phyloP scores from a whole-genome alignment of 92 coral and sea anemone genomes.

The Porites evermanni region DNA sequence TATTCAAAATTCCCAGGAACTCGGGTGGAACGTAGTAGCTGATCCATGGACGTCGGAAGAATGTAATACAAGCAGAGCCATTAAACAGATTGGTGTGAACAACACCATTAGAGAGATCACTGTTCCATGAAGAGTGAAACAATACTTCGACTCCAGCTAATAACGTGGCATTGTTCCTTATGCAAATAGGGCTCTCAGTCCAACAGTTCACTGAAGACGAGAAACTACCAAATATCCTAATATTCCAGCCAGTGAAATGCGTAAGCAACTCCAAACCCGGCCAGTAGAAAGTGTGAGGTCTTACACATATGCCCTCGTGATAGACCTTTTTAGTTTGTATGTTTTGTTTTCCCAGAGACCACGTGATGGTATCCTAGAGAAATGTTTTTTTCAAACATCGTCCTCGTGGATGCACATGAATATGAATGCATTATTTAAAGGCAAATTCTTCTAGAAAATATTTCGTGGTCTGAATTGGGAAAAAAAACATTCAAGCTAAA shows the following conservation, averaged over 20 bases:
- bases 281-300: too few relatives aligned
- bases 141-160: slow-evolving; percentile 1
- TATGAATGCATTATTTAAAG: too few relatives aligned
- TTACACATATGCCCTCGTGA: neutral
- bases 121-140: slow-evolving; percentile 21
- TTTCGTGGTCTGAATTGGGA: too few relatives aligned
- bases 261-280: neutral
- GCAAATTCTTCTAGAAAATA: too few relatives aligned
- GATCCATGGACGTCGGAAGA: slow-evolving; percentile 22
- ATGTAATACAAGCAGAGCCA: slow-evolving; percentile 14
- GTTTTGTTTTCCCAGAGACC: too few relatives aligned
- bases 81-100: slow-evolving; percentile 15
- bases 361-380: too few relatives aligned
- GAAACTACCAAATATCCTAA: neutral
- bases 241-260: slow-evolving; percentile 1
- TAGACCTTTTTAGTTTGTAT: too few relatives aligned
- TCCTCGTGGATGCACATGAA: too few relatives aligned
- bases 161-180: slow-evolving; percentile 11
- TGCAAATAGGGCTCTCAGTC: slow-evolving; percentile 25
- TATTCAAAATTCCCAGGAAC: slow-evolving; percentile 17
- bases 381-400: too few relatives aligned
- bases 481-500: too few relatives aligned
- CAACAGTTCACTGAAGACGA: neutral
- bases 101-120: slow-evolving; percentile 20
- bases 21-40: slow-evolving; percentile 15